Percentiles rank a stretch among this genome's conserved stretches.
phyloP scores from a whole-genome alignment of 2,113 vertebrate species.

The Carollia perspicillata region DNA sequence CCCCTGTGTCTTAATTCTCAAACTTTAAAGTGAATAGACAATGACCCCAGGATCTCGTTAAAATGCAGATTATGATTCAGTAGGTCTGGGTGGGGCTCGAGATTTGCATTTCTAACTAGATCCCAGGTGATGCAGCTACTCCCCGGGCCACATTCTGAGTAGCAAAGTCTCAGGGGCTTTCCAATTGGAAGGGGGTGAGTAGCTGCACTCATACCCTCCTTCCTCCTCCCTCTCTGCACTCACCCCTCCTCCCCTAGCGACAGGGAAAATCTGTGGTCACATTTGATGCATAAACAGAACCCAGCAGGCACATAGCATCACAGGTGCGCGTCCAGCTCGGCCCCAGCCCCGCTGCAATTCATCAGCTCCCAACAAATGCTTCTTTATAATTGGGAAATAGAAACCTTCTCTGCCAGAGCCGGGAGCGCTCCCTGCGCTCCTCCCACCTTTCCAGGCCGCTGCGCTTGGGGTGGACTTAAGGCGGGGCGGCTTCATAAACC shows the following conservation, averaged over 20 bases:
- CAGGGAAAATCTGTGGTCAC: neutral
- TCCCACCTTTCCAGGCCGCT: constrained; percentile 62
- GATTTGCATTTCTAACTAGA: constrained; percentile 38
- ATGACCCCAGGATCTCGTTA: neutral
- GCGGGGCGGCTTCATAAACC: constrained; percentile 64
- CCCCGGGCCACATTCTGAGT: neutral
- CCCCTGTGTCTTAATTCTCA: neutral
- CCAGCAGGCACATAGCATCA: constrained; percentile 42
- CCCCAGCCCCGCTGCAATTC: constrained; percentile 54
- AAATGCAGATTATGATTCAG: neutral
- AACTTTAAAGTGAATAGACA: neutral
- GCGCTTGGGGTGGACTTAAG: constrained; percentile 64
- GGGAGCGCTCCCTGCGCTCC: neutral
- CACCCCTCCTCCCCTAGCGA: constrained; percentile 43
- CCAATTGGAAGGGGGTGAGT: neutral
- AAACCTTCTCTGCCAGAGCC: constrained; percentile 40
- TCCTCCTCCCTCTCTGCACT: neutral
- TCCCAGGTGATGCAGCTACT: neutral
- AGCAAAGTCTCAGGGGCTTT: neutral
- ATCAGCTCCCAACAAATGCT: constrained; percentile 56
- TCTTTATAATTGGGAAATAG: constrained; percentile 71
- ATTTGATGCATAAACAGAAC: constrained; percentile 43
- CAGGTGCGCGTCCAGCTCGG: constrained; percentile 69
- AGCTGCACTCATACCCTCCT: neutral
- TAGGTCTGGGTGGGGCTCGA: neutral